A percentile compares a stretch with the other conserved stretches of the same genome.
These are phyloP conservation scores for Cervus canadensis DNA, from an alignment of 2,113 vertebrate genomes.

Conservation along the genomic window DNA sequence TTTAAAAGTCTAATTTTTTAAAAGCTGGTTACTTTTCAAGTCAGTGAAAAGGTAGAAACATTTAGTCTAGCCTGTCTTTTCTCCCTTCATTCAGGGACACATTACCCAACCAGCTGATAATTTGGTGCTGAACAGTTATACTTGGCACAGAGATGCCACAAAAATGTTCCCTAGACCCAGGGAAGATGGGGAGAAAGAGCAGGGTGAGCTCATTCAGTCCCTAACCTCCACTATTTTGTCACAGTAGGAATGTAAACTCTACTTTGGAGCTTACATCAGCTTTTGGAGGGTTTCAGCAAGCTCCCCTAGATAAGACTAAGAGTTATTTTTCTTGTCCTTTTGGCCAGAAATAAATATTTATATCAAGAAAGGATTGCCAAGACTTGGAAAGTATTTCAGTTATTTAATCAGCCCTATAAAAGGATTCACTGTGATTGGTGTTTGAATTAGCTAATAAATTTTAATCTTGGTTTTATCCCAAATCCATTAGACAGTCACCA, in stretches of 20 bases:
- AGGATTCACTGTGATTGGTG: slow-evolving; percentile 43
- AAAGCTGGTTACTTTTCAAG: slow-evolving; percentile 1
- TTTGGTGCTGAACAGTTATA: slow-evolving; percentile 50
- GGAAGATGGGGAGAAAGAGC: background rate
- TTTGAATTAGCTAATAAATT: slow-evolving; percentile 56
- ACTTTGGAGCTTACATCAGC: slow-evolving; percentile 50
- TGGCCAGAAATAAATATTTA: slow-evolving; percentile 70
- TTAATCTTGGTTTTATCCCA: slow-evolving; percentile 60
- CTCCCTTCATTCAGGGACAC: background rate
- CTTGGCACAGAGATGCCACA: slow-evolving; percentile 19
- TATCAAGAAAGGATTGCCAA: slow-evolving; percentile 57
- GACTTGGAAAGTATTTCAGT: slow-evolving; percentile 58
- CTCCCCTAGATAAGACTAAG: slow-evolving; percentile 30
- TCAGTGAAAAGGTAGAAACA: background rate
- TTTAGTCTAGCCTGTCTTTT: background rate
- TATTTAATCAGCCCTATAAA: slow-evolving; percentile 60
- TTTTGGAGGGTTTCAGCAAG: slow-evolving; percentile 41
- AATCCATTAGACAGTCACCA: slow-evolving; percentile 42
- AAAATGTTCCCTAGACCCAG: slow-evolving; percentile 26
- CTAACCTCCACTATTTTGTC: slow-evolving; percentile 34
- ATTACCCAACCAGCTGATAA: slow-evolving; percentile 60
- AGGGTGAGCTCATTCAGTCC: background rate
- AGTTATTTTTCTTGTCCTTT: slow-evolving; percentile 57
- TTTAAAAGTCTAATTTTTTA: background rate
- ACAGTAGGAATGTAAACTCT: slow-evolving; percentile 58